A percentile compares a stretch with the other conserved stretches of the same genome.
Conservation (phyloP, 2,888 invertebrate genomes). For the Stenchaetothrips biformis region DNA sequence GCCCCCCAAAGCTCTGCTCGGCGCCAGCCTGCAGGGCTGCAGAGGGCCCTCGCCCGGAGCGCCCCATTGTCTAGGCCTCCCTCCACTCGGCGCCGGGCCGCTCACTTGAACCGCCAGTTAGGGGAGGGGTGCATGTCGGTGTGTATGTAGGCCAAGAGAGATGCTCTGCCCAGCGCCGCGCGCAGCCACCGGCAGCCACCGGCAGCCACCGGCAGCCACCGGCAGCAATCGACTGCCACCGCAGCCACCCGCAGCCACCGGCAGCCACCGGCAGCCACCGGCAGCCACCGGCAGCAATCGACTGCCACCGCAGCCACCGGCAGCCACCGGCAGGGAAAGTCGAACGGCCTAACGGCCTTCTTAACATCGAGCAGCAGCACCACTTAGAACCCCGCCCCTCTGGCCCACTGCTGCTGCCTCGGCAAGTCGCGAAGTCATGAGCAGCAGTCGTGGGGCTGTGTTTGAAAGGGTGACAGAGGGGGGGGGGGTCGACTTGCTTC, state of each 20-base stretch:
- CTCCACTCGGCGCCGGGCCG: neutral
- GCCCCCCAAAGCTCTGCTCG: no score
- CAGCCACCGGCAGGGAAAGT: neutral
- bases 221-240: no score
- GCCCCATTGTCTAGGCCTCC: neutral
- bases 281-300: no score
- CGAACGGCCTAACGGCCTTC: no score
- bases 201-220: no score
- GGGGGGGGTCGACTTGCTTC: neutral
- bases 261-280: no score
- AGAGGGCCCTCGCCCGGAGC: neutral
- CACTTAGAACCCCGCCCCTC: neutral
- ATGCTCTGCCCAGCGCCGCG: neutral
- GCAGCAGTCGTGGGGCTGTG: neutral
- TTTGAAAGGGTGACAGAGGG: neutral
- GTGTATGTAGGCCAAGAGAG: neutral
- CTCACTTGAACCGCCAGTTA: neutral
- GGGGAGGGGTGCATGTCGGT: neutral
- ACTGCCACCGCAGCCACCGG: neutral
- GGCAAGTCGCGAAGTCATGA: neutral
- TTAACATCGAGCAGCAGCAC: no score
- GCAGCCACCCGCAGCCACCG: neutral
- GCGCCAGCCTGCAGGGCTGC: no score
- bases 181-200: neutral
- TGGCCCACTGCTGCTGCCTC: neutral